A percentile compares a stretch with the other conserved stretches of the same genome.
Evolutionary conservation across 1,140 invertebrate genomes (phyloP).

Genomic region (Papilio polyxenes): DNA sequence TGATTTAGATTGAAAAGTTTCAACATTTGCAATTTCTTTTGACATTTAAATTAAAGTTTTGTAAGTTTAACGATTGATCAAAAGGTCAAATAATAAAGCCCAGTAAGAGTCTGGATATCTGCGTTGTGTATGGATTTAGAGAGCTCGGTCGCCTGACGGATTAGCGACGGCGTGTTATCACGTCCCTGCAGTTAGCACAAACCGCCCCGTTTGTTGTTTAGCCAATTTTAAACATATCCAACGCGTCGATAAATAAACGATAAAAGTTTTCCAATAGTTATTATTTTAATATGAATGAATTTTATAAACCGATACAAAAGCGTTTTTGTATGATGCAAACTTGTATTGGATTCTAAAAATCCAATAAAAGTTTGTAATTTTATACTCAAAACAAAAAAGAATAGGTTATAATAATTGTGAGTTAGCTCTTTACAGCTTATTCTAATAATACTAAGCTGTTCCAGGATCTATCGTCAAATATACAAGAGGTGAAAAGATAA

Average conservation of each 20-base stretch:
- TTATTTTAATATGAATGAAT: not conserved
- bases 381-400: not conserved
- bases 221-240: slow-evolving; percentile 37
- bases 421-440: not conserved
- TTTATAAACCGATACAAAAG: not conserved
- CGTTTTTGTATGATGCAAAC: no score
- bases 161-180: slow-evolving; percentile 64
- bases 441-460: not conserved
- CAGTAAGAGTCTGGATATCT: slow-evolving; percentile 18
- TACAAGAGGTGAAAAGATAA: no score
- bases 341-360: not conserved
- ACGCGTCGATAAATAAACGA: not conserved
- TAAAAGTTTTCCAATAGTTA: slow-evolving; percentile 19
- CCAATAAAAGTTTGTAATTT: not conserved
- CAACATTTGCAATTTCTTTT: not conserved
- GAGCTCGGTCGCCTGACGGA: slow-evolving; percentile 57
- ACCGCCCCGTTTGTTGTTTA: slow-evolving; percentile 40
- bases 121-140: slow-evolving; percentile 50
- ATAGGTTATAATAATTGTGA: not conserved
- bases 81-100: not conserved
- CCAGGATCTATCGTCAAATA: not conserved
- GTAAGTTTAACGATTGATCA: not conserved
- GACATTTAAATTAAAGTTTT: not conserved
- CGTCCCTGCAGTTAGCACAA: slow-evolving; percentile 58
- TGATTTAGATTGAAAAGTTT: no score